A percentile compares a stretch with the other conserved stretches of the same genome.
Conservation (phyloP, 1,140 invertebrate genomes). For the Lineus longissimus region DNA sequence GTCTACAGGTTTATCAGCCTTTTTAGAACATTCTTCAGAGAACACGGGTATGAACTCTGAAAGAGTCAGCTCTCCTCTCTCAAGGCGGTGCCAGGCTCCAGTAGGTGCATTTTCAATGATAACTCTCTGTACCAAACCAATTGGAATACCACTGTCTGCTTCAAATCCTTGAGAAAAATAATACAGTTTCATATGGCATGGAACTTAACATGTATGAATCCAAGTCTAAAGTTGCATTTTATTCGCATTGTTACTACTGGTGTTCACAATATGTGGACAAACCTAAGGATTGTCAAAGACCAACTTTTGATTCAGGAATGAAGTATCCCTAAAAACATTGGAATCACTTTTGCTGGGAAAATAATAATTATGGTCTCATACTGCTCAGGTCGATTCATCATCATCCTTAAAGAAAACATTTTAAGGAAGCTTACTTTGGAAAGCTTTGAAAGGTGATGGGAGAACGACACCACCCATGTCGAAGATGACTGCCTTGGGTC, state of each 20-base stretch:
- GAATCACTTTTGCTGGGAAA: too few relatives aligned
- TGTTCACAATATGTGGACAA: too few relatives aligned
- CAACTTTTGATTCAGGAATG: too few relatives aligned
- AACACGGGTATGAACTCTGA: slow-evolving; percentile 43
- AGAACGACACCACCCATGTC: slow-evolving; percentile 54
- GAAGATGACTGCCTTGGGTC: slow-evolving; percentile 51
- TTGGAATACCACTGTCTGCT: slow-evolving; percentile 22
- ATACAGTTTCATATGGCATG: neutral
- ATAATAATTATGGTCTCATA: too few relatives aligned
- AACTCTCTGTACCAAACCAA: slow-evolving; percentile 30
- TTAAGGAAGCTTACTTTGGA: slow-evolving; percentile 31
- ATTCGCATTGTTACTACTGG: too few relatives aligned
- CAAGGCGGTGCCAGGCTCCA: slow-evolving; percentile 42
- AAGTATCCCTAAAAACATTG: too few relatives aligned
- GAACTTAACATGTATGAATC: neutral
- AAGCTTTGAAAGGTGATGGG: slow-evolving; percentile 40
- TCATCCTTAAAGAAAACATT: slow-evolving; percentile 1
- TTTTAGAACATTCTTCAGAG: slow-evolving; percentile 35
- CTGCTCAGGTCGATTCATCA: too few relatives aligned
- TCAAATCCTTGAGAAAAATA: slow-evolving; percentile 42
- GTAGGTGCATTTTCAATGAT: slow-evolving; percentile 35
- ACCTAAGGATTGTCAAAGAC: too few relatives aligned
- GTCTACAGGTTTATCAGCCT: slow-evolving; percentile 35
- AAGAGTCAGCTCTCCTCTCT: slow-evolving; percentile 39
- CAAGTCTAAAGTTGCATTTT: too few relatives aligned